Evolutionary conservation across 2,113 vertebrate genomes (phyloP).

Genomic region (Sprattus sprattus): DNA sequence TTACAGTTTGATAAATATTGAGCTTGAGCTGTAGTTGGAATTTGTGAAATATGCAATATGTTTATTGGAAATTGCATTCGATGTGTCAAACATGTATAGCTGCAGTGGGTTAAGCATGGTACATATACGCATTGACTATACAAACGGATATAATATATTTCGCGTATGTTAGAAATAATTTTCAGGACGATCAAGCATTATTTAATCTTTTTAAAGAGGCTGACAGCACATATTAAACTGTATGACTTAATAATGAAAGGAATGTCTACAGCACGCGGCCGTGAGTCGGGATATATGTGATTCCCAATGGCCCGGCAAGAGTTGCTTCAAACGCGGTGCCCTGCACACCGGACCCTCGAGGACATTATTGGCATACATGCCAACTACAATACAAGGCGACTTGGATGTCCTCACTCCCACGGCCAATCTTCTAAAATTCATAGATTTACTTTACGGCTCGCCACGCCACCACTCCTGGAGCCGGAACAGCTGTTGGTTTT

Average conservation of each 20-base stretch:
- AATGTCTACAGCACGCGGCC: background rate
- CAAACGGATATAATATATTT: background rate
- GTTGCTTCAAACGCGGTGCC: background rate
- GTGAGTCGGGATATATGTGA: background rate
- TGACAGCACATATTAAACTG: background rate
- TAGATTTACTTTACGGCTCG: conserved; percentile 55
- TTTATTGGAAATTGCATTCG: background rate
- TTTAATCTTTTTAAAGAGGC: background rate
- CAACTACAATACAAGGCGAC: conserved; percentile 55
- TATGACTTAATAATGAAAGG: background rate
- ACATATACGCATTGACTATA: background rate
- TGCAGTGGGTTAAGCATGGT: background rate
- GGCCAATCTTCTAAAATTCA: conserved; percentile 64
- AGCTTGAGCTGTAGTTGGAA: no score
- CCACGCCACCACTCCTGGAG: background rate
- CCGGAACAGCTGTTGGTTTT: background rate
- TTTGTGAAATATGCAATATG: no score
- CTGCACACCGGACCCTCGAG: background rate
- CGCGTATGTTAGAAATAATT: background rate
- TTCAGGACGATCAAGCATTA: background rate
- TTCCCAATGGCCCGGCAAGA: background rate
- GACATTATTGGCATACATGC: background rate
- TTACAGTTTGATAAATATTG: background rate
- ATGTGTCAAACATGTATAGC: background rate
- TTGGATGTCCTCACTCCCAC: conserved; percentile 57